Evolutionary conservation across 2,888 invertebrate species (phyloP), one percentile per base, ranked within the genome.

Genomic region (Calliphora vomitoria): DNA sequence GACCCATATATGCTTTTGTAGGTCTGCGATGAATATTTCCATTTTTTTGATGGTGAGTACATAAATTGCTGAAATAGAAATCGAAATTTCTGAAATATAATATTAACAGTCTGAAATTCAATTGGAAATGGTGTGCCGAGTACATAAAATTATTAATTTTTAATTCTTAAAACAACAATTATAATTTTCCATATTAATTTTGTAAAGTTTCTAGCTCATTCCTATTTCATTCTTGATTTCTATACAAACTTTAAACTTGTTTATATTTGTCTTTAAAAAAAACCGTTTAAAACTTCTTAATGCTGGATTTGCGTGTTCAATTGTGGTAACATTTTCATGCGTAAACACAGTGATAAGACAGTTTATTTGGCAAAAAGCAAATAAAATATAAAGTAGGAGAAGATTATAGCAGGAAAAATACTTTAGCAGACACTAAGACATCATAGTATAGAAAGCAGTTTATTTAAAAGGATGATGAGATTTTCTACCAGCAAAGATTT

Each of bases 231-330:
- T 35, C 35, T 35, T 35, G 4, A 35, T 35, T n/a, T 50, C 13
- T 50, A 4, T 11, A 11, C 10, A 44, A 44, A 13, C 11, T 41
- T 41, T 2, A 8, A 8, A 41, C 8, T 15, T 47, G 13, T 47
- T 47, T 47, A 47, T 15, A 4, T 47, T 47, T 47, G 10, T 13
- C 47, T 47, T 11, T 13, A 55, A 15, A 53, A n/a, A 55, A 64
- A n/a, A 64, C 47, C 38, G 66, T 41, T 69, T 41, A 82, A 58
- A 88, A 83, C 81, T 85, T 87, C 82, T 78, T 85, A 55, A 79
- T 88, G 79, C 75, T 81, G 71, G 55, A 55, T 66, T 50, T 74
- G 31, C 38, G 66, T 66, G 64, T 74, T 55, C 64, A 72, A 66
- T 81, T 64, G 53, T 25, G 53, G 18, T 31, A 62, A 8, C 3